phyloP scores from a whole-genome alignment of 2,888 invertebrate genomes.

The Tenodera sinensis region DNA sequence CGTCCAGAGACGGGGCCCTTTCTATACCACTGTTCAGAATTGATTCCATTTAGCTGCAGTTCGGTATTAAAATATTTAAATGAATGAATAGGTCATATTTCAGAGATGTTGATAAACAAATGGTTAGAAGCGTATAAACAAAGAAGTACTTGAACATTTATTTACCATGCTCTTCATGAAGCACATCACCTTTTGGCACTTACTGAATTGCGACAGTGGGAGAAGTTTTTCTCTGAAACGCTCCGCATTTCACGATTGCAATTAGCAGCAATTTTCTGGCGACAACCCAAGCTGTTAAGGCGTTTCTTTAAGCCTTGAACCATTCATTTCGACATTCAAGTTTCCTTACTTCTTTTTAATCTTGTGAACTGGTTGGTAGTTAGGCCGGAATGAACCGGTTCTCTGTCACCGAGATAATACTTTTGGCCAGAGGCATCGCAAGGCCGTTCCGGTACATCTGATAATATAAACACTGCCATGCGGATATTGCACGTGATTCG shows the following conservation, averaged over 20 bases:
- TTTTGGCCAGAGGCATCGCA: neutral
- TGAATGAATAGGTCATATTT: too few species aligned
- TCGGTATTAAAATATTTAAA: too few species aligned
- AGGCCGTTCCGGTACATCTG: neutral
- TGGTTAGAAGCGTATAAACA: too few species aligned
- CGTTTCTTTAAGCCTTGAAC: neutral
- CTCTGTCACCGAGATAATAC: neutral
- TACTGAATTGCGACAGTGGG: too few species aligned
- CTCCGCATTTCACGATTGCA: neutral
- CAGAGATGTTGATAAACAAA: too few species aligned
- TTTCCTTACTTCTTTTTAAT: neutral
- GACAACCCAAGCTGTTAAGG: neutral
- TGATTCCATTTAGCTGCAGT: too few species aligned
- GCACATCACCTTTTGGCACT: too few species aligned
- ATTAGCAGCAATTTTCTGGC: neutral
- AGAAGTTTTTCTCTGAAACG: too few species aligned
- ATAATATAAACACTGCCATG: neutral
- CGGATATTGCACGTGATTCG: neutral
- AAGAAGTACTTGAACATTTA: too few species aligned
- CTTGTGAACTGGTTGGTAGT: neutral
- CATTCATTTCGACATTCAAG: neutral
- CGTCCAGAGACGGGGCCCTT: too few species aligned
- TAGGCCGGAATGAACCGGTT: neutral
- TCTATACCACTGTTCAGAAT: too few species aligned
- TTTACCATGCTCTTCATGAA: too few species aligned